These are phyloP conservation scores for Helostoma temminkii DNA, from an alignment of 2,797 vertebrate species.

Conservation along the genomic window DNA sequence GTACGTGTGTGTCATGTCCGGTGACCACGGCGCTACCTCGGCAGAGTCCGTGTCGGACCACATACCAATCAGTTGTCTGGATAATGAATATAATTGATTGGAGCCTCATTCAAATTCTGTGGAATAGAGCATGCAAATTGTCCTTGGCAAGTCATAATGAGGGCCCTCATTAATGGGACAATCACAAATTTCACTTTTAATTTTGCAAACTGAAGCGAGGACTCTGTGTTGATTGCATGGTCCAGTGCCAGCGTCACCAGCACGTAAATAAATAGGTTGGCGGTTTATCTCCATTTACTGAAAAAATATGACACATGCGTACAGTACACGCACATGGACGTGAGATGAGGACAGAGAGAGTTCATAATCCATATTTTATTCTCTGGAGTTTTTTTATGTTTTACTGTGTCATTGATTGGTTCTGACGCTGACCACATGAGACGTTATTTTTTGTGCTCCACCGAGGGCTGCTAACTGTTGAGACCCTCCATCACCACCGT, in stretches of 20 bases:
- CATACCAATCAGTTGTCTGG: constrained; percentile 76
- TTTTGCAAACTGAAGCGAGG: constrained; percentile 59
- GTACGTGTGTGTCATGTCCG: constrained; percentile 28
- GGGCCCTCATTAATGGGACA: constrained; percentile 75
- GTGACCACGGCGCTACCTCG: constrained; percentile 54
- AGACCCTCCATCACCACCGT: constrained; percentile 49
- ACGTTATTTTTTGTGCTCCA: constrained; percentile 55
- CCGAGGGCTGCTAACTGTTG: constrained; percentile 46
- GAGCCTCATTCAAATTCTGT: constrained; percentile 78
- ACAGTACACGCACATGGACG: constrained; percentile 17
- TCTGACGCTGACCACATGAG: constrained; percentile 40
- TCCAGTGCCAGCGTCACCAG: constrained; percentile 51
- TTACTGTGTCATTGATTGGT: constrained; percentile 51
- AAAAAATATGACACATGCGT: constrained; percentile 41
- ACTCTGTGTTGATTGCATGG: constrained; percentile 71
- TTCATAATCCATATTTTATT: constrained; percentile 61
- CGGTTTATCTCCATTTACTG: constrained; percentile 53
- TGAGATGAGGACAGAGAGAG: constrained; percentile 21
- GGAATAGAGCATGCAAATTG: constrained; percentile 82
- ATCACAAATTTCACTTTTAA: constrained; percentile 78
- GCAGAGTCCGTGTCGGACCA: constrained; percentile 64
- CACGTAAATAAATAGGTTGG: constrained; percentile 46
- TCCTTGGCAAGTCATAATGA: constrained; percentile 80
- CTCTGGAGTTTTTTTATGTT: constrained; percentile 37
- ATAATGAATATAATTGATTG: constrained; percentile 82